Evolutionary conservation across 2,797 vertebrate genomes (phyloP), one percentile per base, ranked within the genome.

Genomic region (Enteromius argenteus): DNA sequence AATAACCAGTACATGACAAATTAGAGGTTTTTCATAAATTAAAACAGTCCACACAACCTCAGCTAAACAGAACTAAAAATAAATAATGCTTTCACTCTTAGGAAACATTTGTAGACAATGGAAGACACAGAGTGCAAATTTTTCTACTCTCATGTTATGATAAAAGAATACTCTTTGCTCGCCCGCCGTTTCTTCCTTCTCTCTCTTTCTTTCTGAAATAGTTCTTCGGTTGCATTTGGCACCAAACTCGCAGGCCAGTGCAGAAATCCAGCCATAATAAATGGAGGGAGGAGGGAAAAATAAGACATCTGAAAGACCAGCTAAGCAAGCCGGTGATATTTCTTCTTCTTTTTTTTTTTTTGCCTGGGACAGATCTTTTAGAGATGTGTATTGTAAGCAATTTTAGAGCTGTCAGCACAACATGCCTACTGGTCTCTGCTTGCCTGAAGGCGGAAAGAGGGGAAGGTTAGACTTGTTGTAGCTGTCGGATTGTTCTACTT

Each of bases 321-420:
- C 93, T 93, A 93, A 95, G 93, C 92, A 94, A 94, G 94, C 92
- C 91, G 92, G 90, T 93, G 93, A 94, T 95, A 93, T 94, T 93
- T 92, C 92, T 90, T 90, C 81, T 91, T 46, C 1, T 44, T 67
- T 49, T 80, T 87, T 71, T 74, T 85, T 83, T 83, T 80, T 74
- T 85, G 78, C 83, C 80, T 82, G 78, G 73, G 86, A 89, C 83
- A 88, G 87, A 90, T 90, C 89, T 89, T 89, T 83, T 89, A 87
- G 92, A 94, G 93, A 95, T 94, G 90, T 95, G 94, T 95, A 93
- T 92, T 95, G 94, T 95, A 94, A 96, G 94, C 93, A 95, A 89
- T 94, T 97, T 96, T 93, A 51, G 92, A 95, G 92, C 90, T 94
- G 95, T 96, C 96, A 96, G 94, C 96, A 96, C 92, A 96, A 96